Conservation (phyloP, 2,888 invertebrate species). For the Pecten maximus region DNA sequence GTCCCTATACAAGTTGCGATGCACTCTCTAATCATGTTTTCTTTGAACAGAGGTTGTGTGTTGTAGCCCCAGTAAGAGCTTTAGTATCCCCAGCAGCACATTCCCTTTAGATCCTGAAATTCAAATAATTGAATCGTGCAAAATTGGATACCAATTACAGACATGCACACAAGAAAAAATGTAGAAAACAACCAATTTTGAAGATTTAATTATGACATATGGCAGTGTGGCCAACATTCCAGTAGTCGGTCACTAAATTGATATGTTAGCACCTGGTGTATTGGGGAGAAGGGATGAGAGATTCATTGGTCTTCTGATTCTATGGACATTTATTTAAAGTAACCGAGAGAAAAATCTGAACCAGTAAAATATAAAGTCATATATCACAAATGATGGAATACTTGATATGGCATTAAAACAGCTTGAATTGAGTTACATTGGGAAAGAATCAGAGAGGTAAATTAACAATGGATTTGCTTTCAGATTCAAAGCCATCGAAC, state of each 20-base stretch:
- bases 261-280: background rate
- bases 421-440: no score
- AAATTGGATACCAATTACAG: background rate
- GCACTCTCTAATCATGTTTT: background rate
- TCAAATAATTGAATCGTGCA: constrained; percentile 8
- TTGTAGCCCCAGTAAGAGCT: background rate
- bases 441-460: no score
- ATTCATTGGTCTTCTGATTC: background rate
- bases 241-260: background rate
- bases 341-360: background rate
- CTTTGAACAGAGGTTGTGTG: background rate
- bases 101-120: background rate
- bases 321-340: background rate
- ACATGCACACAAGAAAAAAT: constrained; percentile 2
- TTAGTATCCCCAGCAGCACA: background rate
- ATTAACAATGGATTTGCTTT: background rate
- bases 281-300: background rate
- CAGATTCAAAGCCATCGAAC: background rate
- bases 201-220: constrained; percentile 9
- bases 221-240: background rate
- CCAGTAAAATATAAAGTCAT: background rate
- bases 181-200: background rate
- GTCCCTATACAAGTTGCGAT: background rate
- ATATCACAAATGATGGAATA: background rate
- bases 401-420: no score